phyloP scores from a whole-genome alignment of 2,797 vertebrate species.

The Alauda arvensis region DNA sequence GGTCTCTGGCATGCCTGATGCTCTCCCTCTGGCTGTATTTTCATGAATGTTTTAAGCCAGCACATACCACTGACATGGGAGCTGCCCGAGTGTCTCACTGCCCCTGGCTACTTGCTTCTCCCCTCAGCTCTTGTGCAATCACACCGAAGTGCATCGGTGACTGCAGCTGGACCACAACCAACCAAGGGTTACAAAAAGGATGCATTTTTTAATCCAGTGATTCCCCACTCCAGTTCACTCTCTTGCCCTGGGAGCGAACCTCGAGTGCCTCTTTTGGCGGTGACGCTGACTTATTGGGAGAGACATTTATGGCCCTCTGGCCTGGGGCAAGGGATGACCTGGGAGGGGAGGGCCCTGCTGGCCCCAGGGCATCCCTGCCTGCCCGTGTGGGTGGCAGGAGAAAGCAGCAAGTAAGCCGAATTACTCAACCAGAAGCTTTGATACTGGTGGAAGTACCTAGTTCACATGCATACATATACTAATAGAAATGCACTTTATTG shows the following conservation, averaged over 20 bases:
- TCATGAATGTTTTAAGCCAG: background rate
- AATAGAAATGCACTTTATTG: background rate
- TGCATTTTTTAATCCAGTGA: background rate
- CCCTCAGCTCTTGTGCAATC: background rate
- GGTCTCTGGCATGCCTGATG: background rate
- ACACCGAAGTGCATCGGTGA: fast-evolving
- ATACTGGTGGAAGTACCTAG: background rate
- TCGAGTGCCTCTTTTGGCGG: background rate
- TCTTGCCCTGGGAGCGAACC: background rate
- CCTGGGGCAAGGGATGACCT: background rate
- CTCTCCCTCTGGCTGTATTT: background rate
- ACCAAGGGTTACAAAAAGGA: background rate
- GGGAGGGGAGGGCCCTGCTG: background rate
- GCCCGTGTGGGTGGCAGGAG: background rate
- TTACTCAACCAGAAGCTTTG: background rate
- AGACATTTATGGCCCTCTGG: background rate
- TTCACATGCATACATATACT: background rate
- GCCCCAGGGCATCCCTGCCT: background rate
- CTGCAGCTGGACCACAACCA: background rate
- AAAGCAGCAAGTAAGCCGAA: background rate
- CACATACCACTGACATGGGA: background rate
- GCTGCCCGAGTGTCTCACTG: background rate
- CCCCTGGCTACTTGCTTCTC: background rate
- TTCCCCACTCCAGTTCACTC: background rate
- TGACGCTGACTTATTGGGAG: fast-evolving